A percentile compares a stretch with the other conserved stretches of the same genome.
These are phyloP conservation scores for Oscheius myriophilus DNA, from an alignment of 2,888 invertebrate species.

Conservation along the genomic window DNA sequence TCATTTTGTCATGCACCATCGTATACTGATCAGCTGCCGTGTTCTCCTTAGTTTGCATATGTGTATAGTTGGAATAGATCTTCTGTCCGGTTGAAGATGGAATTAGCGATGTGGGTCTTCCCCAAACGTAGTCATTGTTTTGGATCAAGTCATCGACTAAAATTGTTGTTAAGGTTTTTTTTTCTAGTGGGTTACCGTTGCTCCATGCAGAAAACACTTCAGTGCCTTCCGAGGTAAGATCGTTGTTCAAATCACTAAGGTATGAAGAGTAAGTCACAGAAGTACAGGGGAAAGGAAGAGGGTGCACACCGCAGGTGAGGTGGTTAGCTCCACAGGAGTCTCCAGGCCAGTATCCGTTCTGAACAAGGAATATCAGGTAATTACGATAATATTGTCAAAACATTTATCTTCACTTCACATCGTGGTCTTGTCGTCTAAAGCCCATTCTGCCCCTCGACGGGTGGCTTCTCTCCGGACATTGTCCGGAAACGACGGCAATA, in stretches of 20 bases:
- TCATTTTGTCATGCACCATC: no score
- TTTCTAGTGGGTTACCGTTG: constrained; percentile 31
- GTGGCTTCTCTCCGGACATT: no score
- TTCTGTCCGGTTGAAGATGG: constrained; percentile 43
- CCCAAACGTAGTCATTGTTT: constrained; percentile 53
- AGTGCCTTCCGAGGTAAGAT: constrained; percentile 32
- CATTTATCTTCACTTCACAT: no score
- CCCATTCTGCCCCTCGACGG: no score
- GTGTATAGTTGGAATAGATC: constrained; percentile 39
- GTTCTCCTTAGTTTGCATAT: constrained; percentile 56
- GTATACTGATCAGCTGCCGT: constrained; percentile 47
- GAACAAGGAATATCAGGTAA: no score
- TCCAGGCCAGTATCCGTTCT: constrained; percentile 55
- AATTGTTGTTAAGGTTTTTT: no score
- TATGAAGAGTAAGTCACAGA: constrained; percentile 30
- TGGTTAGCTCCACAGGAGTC: constrained; percentile 42
- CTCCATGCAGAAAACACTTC: constrained; percentile 53
- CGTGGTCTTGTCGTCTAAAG: no score
- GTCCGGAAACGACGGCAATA: no score
- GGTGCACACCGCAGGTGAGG: constrained; percentile 34
- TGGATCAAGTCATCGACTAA: constrained; percentile 57
- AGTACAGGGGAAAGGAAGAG: neutral
- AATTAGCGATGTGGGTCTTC: constrained; percentile 51
- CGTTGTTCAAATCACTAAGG: constrained; percentile 42
- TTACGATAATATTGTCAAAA: no score